Evolutionary conservation across 2,113 vertebrate genomes (phyloP).

Genomic region (Notothenia rossii): DNA sequence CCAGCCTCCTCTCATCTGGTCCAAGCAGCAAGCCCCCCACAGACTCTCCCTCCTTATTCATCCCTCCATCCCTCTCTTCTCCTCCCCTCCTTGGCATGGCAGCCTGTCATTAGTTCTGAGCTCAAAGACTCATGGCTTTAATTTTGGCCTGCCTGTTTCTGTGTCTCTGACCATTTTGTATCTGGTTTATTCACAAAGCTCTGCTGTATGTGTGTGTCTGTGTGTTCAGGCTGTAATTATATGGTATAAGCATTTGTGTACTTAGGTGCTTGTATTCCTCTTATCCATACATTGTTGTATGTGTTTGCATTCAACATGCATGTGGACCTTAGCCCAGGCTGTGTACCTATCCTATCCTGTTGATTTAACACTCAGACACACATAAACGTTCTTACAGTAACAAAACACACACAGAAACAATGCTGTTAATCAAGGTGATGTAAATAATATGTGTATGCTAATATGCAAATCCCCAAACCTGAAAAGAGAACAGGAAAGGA

Average conservation of each 20-base stretch:
- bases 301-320: no score
- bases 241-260: no score
- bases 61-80: constrained; percentile 49
- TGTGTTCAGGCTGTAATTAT: background rate
- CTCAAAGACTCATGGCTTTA: no score
- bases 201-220: background rate
- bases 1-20: constrained; percentile 31
- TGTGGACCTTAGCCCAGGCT: no score
- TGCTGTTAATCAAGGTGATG: constrained; percentile 59
- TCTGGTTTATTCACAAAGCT: constrained; percentile 26
- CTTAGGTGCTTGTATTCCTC: background rate
- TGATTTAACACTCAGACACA: background rate
- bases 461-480: constrained; percentile 30
- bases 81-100: constrained; percentile 61
- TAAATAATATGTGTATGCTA: constrained; percentile 61
- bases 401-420: constrained; percentile 37
- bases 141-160: constrained; percentile 47
- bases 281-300: no score
- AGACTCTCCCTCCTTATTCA: no score
- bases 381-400: background rate
- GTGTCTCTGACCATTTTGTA: constrained; percentile 42
- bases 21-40: no score
- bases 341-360: background rate
- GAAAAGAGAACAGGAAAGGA: constrained; percentile 14
- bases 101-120: constrained; percentile 75